Conservation (phyloP, 2,113 vertebrate genomes). For the Artemisiospiza belli region DNA sequence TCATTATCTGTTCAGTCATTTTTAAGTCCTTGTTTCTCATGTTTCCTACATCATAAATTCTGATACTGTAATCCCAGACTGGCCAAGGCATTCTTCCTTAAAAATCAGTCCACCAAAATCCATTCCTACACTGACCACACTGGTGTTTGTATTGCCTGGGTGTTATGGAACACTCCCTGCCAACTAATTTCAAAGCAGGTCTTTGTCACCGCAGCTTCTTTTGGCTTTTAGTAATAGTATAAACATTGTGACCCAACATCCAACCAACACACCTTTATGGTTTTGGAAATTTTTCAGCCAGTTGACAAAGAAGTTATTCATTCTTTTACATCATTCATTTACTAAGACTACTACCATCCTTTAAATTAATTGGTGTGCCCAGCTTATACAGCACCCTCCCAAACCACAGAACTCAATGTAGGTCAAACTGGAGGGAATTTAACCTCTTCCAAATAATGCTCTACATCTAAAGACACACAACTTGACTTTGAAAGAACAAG, state of each 20-base stretch:
- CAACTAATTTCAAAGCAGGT: not conserved
- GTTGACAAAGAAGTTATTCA: slow-evolving; percentile 7
- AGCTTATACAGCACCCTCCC: not conserved
- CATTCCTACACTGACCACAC: not conserved
- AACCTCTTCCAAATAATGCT: not conserved
- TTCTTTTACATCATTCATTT: not conserved
- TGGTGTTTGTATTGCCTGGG: not conserved
- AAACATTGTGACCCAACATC: not conserved
- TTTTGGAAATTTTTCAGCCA: not conserved
- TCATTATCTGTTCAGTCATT: not conserved
- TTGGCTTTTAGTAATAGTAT: not conserved
- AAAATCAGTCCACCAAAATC: not conserved
- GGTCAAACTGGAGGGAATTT: not conserved
- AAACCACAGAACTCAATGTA: not conserved
- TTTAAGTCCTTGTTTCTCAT: not conserved
- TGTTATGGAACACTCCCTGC: not conserved
- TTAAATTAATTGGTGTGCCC: not conserved
- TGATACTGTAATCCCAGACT: not conserved
- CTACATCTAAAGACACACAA: not conserved
- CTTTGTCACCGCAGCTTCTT: not conserved
- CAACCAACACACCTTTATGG: not conserved
- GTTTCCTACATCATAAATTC: not conserved
- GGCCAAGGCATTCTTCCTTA: not conserved
- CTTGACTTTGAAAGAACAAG: not conserved
- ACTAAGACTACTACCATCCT: not conserved